Percentiles rank a stretch among this genome's conserved stretches.
These are phyloP conservation scores for Mactra quadrangularis DNA, from an alignment of 1,140 invertebrate genomes.

Conservation along the genomic window DNA sequence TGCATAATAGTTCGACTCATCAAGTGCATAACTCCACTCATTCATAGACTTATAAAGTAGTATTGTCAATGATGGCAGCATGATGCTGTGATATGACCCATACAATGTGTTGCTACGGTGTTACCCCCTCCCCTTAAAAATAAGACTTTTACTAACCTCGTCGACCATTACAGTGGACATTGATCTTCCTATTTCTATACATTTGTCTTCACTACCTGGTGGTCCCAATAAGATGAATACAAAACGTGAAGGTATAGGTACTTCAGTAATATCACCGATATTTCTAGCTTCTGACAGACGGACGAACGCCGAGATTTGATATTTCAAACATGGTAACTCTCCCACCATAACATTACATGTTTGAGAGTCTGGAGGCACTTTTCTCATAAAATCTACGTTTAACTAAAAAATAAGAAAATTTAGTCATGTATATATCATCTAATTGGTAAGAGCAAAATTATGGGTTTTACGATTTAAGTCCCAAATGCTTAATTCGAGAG, in stretches of 20 bases:
- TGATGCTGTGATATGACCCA: too few species aligned
- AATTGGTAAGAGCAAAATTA: too few species aligned
- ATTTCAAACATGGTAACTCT: constrained; percentile 95
- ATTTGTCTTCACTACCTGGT: constrained; percentile 89
- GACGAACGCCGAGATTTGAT: constrained; percentile 94
- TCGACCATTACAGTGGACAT: constrained; percentile 99
- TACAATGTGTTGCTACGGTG: too few species aligned
- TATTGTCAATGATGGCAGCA: too few species aligned
- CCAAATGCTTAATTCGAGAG: too few species aligned
- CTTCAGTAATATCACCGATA: constrained; percentile 97
- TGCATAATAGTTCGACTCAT: too few species aligned
- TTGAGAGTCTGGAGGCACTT: constrained; percentile 98
- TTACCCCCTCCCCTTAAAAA: too few species aligned
- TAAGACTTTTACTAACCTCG: too few species aligned
- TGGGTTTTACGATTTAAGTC: too few species aligned
- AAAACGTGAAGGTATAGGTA: constrained; percentile 97
- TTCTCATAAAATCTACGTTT: constrained; percentile 85
- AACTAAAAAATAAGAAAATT: constrained; percentile 69
- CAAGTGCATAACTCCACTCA: too few species aligned
- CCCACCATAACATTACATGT: constrained; percentile 98
- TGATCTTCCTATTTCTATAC: constrained; percentile 97
- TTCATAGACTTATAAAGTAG: too few species aligned
- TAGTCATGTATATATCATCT: too few species aligned
- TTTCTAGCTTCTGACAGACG: constrained; percentile 93
- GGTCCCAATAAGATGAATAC: constrained; percentile 98